These are phyloP conservation scores for Phocides pigmalion DNA, from an alignment of 1,140 invertebrate species.

Conservation along the genomic window DNA sequence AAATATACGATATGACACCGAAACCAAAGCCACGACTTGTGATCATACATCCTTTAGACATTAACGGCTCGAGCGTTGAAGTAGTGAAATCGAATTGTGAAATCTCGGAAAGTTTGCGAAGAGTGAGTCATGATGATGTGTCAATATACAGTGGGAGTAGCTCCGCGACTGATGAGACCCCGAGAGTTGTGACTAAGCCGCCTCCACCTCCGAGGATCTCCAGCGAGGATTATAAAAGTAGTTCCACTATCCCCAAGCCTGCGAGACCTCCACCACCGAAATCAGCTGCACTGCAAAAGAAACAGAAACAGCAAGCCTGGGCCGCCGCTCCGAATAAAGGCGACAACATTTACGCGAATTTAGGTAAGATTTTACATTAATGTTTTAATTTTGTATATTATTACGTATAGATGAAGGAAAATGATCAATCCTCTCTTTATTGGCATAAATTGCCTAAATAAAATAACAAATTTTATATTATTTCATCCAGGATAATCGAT, in stretches of 20 bases:
- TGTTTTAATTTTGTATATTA: background rate
- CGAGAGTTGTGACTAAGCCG: constrained; percentile 74
- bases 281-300: constrained; percentile 85
- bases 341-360: constrained; percentile 90
- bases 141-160: constrained; percentile 81
- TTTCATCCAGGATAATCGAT: no score
- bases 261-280: constrained; percentile 89
- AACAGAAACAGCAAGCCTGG: constrained; percentile 85
- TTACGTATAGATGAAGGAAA: no score
- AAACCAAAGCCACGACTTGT: constrained; percentile 89
- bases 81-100: constrained; percentile 87
- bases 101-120: constrained; percentile 70
- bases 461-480: constrained; percentile 16
- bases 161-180: constrained; percentile 75
- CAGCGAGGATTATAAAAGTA: constrained; percentile 84
- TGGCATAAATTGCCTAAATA: no score
- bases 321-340: constrained; percentile 75
- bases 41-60: constrained; percentile 94
- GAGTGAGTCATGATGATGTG: constrained; percentile 75
- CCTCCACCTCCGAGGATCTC: constrained; percentile 81
- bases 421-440: no score
- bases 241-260: constrained; percentile 84
- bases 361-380: constrained; percentile 85
- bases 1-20: constrained; percentile 83
- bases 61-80: constrained; percentile 91